These are phyloP conservation scores for Ailurus styani DNA, from an alignment of 2,113 vertebrate species.

Conservation along the genomic window DNA sequence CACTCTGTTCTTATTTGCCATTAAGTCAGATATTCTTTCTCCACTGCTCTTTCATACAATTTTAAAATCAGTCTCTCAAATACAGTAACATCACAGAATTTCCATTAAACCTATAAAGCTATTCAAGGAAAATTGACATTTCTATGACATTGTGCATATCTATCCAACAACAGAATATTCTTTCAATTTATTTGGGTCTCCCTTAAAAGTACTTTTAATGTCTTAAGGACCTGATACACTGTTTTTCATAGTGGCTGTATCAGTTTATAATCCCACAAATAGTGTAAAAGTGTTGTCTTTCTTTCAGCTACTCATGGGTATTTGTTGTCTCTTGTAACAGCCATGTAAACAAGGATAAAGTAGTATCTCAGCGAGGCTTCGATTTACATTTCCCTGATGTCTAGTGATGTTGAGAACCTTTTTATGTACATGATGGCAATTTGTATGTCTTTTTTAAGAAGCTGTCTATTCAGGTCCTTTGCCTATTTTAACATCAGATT, in stretches of 20 bases:
- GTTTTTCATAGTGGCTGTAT: background rate
- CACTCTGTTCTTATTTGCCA: background rate
- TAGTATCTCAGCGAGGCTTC: background rate
- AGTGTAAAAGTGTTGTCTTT: background rate
- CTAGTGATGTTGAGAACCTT: background rate
- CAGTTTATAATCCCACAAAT: background rate
- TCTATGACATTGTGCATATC: background rate
- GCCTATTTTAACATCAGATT: background rate
- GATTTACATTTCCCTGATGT: background rate
- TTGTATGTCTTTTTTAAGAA: background rate
- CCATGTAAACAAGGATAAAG: background rate
- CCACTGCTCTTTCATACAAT: background rate
- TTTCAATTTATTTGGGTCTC: background rate
- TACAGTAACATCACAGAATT: background rate
- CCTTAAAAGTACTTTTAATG: background rate
- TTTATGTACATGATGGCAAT: background rate
- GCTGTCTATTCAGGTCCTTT: background rate
- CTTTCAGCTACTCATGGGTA: background rate
- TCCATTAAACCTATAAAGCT: background rate
- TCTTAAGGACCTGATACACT: background rate
- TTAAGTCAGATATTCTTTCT: background rate
- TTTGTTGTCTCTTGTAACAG: background rate
- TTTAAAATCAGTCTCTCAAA: background rate
- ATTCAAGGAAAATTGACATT: background rate
- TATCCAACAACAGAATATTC: background rate